These are phyloP conservation scores for Melipona beecheii DNA, from an alignment of 2,888 invertebrate species.

Conservation along the genomic window DNA sequence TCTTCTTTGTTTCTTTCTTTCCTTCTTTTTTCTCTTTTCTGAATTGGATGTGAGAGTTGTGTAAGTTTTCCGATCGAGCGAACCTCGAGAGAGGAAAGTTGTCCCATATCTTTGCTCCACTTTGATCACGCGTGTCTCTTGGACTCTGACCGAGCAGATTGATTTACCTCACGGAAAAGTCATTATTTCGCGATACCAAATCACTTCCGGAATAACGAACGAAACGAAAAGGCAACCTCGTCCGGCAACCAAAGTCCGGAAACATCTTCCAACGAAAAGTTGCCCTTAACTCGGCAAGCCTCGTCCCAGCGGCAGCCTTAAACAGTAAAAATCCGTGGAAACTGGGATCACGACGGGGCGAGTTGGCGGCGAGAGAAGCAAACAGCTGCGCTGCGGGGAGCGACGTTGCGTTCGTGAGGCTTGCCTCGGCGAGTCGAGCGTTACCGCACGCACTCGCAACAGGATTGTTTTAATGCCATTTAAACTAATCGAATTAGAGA, in stretches of 20 bases:
- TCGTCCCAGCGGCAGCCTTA: not conserved
- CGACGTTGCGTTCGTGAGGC: slow-evolving; percentile 30
- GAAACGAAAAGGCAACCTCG: no score
- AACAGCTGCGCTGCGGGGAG: slow-evolving; percentile 67
- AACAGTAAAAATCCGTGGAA: slow-evolving; percentile 30
- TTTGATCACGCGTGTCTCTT: not conserved
- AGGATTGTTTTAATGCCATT: slow-evolving; percentile 87
- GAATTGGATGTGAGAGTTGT: not conserved
- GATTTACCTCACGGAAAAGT: no score
- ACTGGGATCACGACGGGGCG: slow-evolving; percentile 17
- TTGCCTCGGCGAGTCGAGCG: slow-evolving; percentile 48
- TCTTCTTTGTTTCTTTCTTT: not conserved
- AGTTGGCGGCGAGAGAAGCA: slow-evolving; percentile 61
- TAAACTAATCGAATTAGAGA: slow-evolving; percentile 87
- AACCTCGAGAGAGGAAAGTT: slow-evolving; percentile 5
- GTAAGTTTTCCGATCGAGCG: not conserved
- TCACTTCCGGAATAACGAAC: no score
- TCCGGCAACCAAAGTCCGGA: not conserved
- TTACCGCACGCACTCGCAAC: slow-evolving; percentile 82
- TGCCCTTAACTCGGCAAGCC: not conserved
- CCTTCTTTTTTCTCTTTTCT: not conserved
- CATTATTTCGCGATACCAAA: no score
- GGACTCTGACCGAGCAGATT: not conserved
- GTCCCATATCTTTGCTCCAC: not conserved
- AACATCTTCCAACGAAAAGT: not conserved